Percentiles rank a stretch among this genome's conserved stretches.
phyloP scores from a whole-genome alignment of 2,888 invertebrate genomes.

The Drosophila rellima region DNA sequence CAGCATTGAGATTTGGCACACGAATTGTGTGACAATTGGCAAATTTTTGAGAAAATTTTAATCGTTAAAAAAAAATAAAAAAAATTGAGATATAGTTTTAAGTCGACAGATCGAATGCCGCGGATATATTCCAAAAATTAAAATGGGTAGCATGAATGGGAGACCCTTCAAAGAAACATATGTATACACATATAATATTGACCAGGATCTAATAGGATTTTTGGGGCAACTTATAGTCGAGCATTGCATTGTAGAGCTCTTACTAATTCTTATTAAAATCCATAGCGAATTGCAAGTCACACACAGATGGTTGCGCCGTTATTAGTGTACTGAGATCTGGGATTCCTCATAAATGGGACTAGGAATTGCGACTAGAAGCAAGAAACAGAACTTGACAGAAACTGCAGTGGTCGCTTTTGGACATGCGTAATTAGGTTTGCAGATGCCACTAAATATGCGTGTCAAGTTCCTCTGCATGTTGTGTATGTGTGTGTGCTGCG shows the following conservation, averaged over 20 bases:
- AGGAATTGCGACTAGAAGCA: neutral
- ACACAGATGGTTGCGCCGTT: neutral
- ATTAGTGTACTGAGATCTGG: conserved; percentile 15
- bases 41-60: too few species aligned
- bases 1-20: too few species aligned
- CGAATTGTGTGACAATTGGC: too few species aligned
- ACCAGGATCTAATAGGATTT: too few species aligned
- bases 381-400: conserved; percentile 18
- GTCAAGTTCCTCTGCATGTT: conserved; percentile 66
- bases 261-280: conserved; percentile 61
- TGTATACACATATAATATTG: too few species aligned
- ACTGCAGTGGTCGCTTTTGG: conserved; percentile 57
- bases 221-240: too few species aligned
- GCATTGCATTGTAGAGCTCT: conserved; percentile 6
- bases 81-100: too few species aligned
- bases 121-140: too few species aligned
- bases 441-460: conserved; percentile 79
- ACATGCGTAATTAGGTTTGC: conserved; percentile 81
- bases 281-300: conserved; percentile 13
- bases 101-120: too few species aligned
- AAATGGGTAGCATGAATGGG: too few species aligned
- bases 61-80: too few species aligned
- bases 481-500: conserved; percentile 8
- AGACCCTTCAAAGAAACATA: too few species aligned
- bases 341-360: conserved; percentile 57